A percentile compares a stretch with the other conserved stretches of the same genome.
Evolutionary conservation across 2,113 vertebrate genomes (phyloP).

Genomic region (Cricetomys ansorgei): DNA sequence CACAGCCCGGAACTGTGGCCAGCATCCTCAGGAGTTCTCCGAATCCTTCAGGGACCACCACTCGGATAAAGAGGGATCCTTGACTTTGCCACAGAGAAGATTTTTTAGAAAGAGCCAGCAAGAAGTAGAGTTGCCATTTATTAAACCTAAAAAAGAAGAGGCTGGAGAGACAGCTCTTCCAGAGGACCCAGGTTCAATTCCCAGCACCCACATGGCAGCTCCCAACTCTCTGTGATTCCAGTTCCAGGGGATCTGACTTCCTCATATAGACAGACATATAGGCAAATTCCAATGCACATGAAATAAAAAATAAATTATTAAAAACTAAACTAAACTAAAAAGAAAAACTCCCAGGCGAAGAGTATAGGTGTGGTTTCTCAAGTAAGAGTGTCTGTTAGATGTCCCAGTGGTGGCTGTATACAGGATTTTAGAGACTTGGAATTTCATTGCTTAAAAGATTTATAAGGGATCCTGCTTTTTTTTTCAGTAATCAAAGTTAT

Average conservation of each 20-base stretch:
- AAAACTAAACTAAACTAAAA: neutral
- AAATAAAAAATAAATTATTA: too few species aligned
- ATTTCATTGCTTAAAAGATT: neutral
- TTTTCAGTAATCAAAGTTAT: neutral
- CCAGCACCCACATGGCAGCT: too few species aligned
- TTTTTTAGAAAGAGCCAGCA: neutral
- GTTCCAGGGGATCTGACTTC: too few species aligned
- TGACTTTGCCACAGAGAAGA: neutral
- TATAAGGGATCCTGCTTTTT: too few species aligned
- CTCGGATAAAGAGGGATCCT: neutral
- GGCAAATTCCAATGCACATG: too few species aligned
- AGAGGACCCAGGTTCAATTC: too few species aligned
- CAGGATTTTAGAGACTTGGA: neutral
- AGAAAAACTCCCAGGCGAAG: neutral
- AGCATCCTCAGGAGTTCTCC: neutral
- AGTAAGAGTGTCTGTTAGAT: neutral
- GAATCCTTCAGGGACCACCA: neutral
- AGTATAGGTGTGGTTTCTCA: neutral
- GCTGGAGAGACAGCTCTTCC: too few species aligned
- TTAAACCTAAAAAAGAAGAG: neutral
- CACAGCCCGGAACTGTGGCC: neutral
- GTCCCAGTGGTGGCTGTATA: too few species aligned
- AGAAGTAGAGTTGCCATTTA: neutral
- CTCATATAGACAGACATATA: too few species aligned
- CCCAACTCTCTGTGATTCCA: too few species aligned